Conservation (phyloP, 1,140 invertebrate species). For the Diabrotica virgifera region DNA sequence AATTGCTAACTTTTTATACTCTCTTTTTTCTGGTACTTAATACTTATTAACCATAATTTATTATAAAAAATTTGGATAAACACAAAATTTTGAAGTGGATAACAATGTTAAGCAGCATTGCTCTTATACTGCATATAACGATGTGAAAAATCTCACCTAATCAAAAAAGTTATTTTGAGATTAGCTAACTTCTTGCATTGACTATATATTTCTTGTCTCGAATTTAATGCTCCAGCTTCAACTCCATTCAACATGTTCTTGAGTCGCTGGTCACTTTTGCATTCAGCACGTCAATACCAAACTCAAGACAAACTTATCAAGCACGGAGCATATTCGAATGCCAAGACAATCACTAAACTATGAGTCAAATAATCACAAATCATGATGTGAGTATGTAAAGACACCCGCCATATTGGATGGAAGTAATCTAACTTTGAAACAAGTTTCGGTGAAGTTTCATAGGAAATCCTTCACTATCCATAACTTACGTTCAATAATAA, state of each 20-base stretch:
- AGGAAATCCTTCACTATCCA: slow-evolving; percentile 8
- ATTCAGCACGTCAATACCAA: background rate
- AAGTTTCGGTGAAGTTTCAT: slow-evolving; percentile 25
- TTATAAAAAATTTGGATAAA: too few relatives aligned
- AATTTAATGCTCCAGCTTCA: background rate
- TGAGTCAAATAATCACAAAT: slow-evolving; percentile 26
- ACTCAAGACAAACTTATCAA: background rate
- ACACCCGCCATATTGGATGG: slow-evolving; percentile 17
- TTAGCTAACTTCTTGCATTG: too few relatives aligned
- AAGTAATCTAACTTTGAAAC: slow-evolving; percentile 34
- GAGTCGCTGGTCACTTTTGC: background rate
- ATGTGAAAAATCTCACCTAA: too few relatives aligned
- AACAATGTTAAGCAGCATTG: too few relatives aligned
- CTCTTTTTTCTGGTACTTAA: too few relatives aligned
- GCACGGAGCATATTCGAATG: background rate
- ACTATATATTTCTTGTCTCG: too few relatives aligned
- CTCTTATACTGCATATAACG: too few relatives aligned
- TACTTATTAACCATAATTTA: too few relatives aligned
- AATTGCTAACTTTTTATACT: too few relatives aligned
- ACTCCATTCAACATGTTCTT: background rate
- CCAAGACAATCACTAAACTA: slow-evolving; percentile 9
- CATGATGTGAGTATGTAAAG: slow-evolving; percentile 10
- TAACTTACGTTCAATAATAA: slow-evolving; percentile 7
- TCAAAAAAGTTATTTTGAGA: too few relatives aligned
- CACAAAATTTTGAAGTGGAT: too few relatives aligned